Evolutionary conservation across 2,888 invertebrate genomes (phyloP).

Genomic region (Eustalomyia histrio): DNA sequence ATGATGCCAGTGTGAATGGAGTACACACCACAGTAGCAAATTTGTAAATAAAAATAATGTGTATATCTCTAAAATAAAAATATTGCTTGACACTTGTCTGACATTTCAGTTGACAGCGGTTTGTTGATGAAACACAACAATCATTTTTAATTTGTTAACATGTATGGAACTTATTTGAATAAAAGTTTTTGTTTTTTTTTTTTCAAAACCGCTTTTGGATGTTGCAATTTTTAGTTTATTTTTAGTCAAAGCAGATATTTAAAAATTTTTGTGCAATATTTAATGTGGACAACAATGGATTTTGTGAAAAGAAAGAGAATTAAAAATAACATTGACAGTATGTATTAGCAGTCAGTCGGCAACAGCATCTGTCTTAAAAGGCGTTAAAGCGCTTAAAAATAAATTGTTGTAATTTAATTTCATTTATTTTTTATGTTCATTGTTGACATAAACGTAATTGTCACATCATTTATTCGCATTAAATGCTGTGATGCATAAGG

Average conservation of each 20-base stretch:
- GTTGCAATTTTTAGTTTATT: too few species aligned
- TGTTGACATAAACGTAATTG: constrained; percentile 76
- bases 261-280: too few species aligned
- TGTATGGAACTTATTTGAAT: background rate
- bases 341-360: background rate
- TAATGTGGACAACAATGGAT: background rate
- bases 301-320: background rate
- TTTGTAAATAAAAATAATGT: background rate
- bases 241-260: too few species aligned
- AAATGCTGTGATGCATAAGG: constrained; percentile 72
- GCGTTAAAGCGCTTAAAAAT: constrained; percentile 30
- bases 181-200: too few species aligned
- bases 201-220: too few species aligned
- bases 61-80: constrained; percentile 26
- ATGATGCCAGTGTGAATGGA: constrained; percentile 13
- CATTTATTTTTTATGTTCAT: constrained; percentile 68
- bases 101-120: constrained; percentile 59
- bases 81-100: constrained; percentile 64
- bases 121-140: constrained; percentile 29
- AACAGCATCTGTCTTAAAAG: constrained; percentile 30
- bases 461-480: constrained; percentile 77
- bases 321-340: background rate
- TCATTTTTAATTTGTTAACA: constrained; percentile 23
- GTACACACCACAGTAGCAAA: too few species aligned
- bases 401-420: constrained; percentile 69